Evolutionary conservation across 1,140 invertebrate genomes (phyloP), one percentile per base, ranked within the genome.

Genomic region (Zaprionus lachaisei): DNA sequence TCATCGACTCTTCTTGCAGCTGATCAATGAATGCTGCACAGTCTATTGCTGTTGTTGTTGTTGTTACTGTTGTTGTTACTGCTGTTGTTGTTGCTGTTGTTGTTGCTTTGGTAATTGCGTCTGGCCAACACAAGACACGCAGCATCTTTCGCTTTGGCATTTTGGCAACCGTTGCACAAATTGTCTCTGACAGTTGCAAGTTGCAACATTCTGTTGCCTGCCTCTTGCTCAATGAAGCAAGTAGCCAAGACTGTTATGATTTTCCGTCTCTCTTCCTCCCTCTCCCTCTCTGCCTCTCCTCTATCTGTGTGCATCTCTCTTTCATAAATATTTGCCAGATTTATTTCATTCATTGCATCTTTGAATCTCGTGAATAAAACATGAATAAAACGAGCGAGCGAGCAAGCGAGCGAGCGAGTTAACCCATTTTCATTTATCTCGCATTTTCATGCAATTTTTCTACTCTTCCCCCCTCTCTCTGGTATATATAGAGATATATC

Each of bases 351-450:
- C 83, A 80, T 60, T 60, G 62, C 77, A 60, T 15, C 38, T 41
- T 66, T 47, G 38, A 72, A 20, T 20, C n/a, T 68, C 61, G 79
- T 86, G 83, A 86, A 87, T 86, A 86, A 85, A 86, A 86, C 62
- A 87, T 77, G 47, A 51, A 51, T 51, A 51, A 51, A 51, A 24
- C 51, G 38, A 62, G 34, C 31, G 7, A 22, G 38, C 57, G 20
- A 62, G 34, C 31, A 5, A 22, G 38, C 57, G 20, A 65, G 49
- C 57, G 20, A 65, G 71, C 65, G 68, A 76, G 80, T 87, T 86
- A 86, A 87, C 83, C 83, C 83, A 86, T 87, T 86, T 86, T 64
- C 83, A 86, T 87, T 87, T 74, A 87, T 86, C 80, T 86, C 54
- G 47, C 37, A 61, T 84, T 71, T 63, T 51, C 28, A 54, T 78